Conservation (phyloP, 2,797 vertebrate genomes). For the Carapus acus region DNA sequence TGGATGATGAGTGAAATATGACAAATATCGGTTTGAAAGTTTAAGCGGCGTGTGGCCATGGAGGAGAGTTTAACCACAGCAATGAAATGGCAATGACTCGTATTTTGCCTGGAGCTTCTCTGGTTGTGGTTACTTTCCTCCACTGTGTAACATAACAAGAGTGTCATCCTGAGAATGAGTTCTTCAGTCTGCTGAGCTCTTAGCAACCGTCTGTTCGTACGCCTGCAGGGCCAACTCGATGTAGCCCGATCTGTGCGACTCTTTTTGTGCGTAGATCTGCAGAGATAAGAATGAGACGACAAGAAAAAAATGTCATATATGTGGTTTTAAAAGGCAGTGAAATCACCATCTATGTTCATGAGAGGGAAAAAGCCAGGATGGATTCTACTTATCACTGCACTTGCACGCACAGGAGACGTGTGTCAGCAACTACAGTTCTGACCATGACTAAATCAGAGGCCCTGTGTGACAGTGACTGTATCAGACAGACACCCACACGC, state of each 20-base stretch:
- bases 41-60: not conserved
- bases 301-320: no score
- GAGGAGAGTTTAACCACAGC: not conserved
- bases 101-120: not conserved
- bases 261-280: conserved; percentile 84
- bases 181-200: conserved; percentile 54
- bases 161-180: no score
- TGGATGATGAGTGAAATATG: not conserved
- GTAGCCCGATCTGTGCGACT: conserved; percentile 82
- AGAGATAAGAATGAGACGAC: conserved; percentile 10
- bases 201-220: conserved; percentile 66
- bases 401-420: not conserved
- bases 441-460: conserved; percentile 48
- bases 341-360: not conserved
- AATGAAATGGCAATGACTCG: no score
- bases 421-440: not conserved
- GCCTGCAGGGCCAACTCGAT: conserved; percentile 86
- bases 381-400: not conserved
- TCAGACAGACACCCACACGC: conserved; percentile 13
- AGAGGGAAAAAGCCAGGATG: not conserved
- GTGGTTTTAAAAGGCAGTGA: not conserved
- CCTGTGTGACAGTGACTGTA: conserved; percentile 22
- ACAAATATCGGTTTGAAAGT: not conserved
- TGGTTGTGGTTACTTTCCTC: conserved; percentile 10
- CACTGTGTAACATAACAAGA: not conserved